phyloP scores from a whole-genome alignment of 2,888 invertebrate species.

The Melinaea marsaeus region DNA sequence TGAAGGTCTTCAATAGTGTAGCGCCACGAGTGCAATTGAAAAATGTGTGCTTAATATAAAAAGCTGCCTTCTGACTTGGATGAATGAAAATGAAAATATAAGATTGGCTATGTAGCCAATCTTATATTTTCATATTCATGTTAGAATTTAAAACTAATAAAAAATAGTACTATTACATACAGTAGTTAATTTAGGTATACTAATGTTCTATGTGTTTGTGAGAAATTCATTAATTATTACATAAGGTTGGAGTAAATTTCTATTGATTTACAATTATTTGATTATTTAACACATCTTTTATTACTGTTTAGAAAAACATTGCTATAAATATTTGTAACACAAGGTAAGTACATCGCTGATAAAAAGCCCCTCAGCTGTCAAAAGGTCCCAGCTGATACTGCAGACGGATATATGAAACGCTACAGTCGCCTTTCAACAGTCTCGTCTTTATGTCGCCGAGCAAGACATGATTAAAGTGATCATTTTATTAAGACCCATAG shows the following conservation, averaged over 20 bases:
- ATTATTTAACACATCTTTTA: too few species aligned
- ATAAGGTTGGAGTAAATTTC: too few species aligned
- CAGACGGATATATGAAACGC: slow-evolving; percentile 53
- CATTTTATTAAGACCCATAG: slow-evolving; percentile 41
- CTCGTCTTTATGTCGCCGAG: slow-evolving; percentile 53
- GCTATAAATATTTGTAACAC: background rate
- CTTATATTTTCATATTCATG: background rate
- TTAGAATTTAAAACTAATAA: background rate
- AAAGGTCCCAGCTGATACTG: slow-evolving; percentile 52
- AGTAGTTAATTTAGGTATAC: too few species aligned
- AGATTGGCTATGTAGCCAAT: background rate
- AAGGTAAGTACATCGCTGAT: background rate
- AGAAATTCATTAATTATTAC: too few species aligned
- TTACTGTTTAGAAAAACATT: too few species aligned
- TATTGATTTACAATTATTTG: too few species aligned
- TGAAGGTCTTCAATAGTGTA: slow-evolving; percentile 27
- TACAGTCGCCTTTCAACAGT: slow-evolving; percentile 47
- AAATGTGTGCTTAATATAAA: background rate
- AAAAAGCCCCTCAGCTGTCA: slow-evolving; percentile 42
- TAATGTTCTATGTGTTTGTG: too few species aligned
- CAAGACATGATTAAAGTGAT: slow-evolving; percentile 57
- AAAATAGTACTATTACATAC: too few species aligned
- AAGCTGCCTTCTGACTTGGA: background rate
- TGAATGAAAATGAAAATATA: too few species aligned
- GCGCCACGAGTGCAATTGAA: background rate